These are phyloP conservation scores for Callithrix jacchus DNA, from an alignment of 2,113 vertebrate genomes.

Conservation along the genomic window DNA sequence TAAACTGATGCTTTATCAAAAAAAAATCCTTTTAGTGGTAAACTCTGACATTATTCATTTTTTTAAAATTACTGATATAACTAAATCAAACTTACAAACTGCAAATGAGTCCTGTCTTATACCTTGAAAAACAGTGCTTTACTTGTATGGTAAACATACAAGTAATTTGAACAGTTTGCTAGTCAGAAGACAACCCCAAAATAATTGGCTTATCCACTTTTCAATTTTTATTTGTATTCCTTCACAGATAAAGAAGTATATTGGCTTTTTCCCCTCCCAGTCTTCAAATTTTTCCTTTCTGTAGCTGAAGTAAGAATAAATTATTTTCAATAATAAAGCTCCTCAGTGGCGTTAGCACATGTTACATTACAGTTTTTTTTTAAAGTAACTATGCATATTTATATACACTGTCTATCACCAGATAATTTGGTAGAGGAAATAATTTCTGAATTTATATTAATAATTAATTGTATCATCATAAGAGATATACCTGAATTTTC, in stretches of 20 bases:
- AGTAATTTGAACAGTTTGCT: neutral
- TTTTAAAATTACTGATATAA: neutral
- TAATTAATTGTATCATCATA: neutral
- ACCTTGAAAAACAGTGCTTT: neutral
- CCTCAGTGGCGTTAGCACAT: neutral
- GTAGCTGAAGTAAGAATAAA: constrained; percentile 2
- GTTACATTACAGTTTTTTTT: neutral
- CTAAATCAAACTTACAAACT: neutral
- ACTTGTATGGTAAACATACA: neutral
- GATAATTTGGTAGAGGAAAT: constrained; percentile 20
- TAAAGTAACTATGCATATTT: neutral
- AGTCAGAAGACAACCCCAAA: neutral
- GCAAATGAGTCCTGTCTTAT: neutral
- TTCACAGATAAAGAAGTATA: neutral
- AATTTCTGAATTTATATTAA: constrained; percentile 23
- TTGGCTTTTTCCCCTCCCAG: neutral
- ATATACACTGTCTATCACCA: neutral
- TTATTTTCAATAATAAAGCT: constrained; percentile 40
- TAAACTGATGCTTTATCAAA: neutral
- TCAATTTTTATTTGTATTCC: neutral
- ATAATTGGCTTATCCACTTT: neutral
- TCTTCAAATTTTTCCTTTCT: constrained; percentile 41
- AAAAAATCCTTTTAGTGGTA: neutral
- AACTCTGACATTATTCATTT: neutral
- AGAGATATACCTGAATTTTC: neutral